These are phyloP conservation scores for Tenebrio molitor DNA, from an alignment of 1,140 invertebrate species.

Conservation along the genomic window DNA sequence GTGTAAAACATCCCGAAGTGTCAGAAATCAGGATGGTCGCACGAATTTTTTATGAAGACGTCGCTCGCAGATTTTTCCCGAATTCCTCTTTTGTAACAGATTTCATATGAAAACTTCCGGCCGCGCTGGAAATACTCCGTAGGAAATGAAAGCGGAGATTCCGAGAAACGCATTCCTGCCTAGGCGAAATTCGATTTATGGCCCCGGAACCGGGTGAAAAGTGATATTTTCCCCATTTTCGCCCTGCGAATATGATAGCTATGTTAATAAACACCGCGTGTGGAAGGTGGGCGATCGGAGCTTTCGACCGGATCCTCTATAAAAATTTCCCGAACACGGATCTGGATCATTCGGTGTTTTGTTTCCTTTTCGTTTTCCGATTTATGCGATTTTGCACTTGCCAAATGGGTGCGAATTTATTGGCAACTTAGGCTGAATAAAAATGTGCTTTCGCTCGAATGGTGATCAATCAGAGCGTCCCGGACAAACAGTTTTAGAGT, in stretches of 20 bases:
- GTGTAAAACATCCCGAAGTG: not conserved
- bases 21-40: too few relatives aligned
- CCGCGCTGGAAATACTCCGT: not conserved
- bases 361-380: not conserved
- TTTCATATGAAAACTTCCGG: conserved; percentile 13
- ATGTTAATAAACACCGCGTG: not conserved
- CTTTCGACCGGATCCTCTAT: not conserved
- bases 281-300: not conserved
- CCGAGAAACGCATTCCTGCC: conserved; percentile 4
- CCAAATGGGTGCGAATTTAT: not conserved
- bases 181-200: conserved; percentile 6
- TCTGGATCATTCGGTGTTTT: not conserved
- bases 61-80: too few relatives aligned
- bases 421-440: not conserved
- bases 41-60: too few relatives aligned
- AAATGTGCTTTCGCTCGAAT: not conserved
- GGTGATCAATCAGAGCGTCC: not conserved
- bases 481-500: not conserved
- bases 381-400: not conserved
- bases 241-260: not conserved
- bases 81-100: not conserved
- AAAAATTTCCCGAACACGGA: not conserved
- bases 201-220: not conserved
- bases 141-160: conserved; percentile 23
- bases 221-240: conserved; percentile 2